Evolutionary conservation across 2,113 vertebrate species (phyloP).

Genomic region (Danio rerio): DNA sequence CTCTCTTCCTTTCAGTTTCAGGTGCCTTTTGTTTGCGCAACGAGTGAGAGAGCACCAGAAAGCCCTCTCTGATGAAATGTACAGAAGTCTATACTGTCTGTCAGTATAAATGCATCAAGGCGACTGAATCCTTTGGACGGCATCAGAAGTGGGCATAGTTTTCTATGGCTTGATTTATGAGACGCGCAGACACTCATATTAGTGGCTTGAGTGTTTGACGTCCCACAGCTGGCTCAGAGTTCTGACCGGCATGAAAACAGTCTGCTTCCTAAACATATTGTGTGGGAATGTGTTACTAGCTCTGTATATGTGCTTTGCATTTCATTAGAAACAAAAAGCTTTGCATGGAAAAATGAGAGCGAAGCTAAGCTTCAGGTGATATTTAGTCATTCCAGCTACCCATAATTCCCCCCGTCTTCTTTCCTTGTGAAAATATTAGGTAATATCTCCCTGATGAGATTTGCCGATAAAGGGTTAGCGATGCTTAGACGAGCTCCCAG

Average conservation of each 20-base stretch:
- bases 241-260: constrained; percentile 32
- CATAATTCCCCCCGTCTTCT: constrained; percentile 22
- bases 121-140: constrained; percentile 1
- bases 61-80: constrained; percentile 35
- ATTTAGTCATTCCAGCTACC: neutral
- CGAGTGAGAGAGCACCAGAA: constrained; percentile 25
- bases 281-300: constrained; percentile 29
- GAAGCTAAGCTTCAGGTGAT: constrained; percentile 8
- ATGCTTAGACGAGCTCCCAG: constrained; percentile 47
- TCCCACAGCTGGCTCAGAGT: constrained; percentile 53
- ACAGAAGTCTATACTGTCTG: constrained; percentile 31
- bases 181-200: constrained; percentile 20
- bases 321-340: constrained; percentile 20
- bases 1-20: constrained; percentile 43
- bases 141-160: constrained; percentile 28
- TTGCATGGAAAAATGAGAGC: neutral
- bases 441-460: constrained; percentile 55
- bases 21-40: constrained; percentile 51
- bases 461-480: constrained; percentile 50
- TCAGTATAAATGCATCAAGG: constrained; percentile 38
- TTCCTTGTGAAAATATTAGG: constrained; percentile 52
- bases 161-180: constrained; percentile 51
- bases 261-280: constrained; percentile 13
- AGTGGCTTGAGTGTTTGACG: constrained; percentile 41
- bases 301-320: neutral